Evolutionary conservation across 2,113 vertebrate genomes (phyloP).

Genomic region (Ginglymostoma cirratum): DNA sequence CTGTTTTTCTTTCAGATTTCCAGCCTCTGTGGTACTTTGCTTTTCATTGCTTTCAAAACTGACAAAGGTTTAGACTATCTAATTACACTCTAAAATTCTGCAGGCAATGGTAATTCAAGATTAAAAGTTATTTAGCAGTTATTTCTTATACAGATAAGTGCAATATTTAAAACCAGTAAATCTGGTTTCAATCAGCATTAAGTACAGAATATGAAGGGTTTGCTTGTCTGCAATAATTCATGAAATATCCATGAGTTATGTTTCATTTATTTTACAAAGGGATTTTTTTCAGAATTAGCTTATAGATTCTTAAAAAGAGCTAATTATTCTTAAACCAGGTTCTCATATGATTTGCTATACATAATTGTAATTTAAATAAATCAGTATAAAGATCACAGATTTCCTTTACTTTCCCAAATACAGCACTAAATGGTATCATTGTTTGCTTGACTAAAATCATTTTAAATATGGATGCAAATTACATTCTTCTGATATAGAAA

Average conservation of each 20-base stretch:
- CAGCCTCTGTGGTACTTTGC: background rate
- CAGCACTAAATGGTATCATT: background rate
- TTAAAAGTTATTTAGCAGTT: background rate
- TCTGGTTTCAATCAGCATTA: constrained; percentile 19
- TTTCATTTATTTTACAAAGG: constrained; percentile 24
- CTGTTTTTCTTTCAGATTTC: background rate
- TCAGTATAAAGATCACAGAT: background rate
- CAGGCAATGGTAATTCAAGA: background rate
- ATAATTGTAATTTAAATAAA: background rate
- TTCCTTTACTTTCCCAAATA: constrained; percentile 1
- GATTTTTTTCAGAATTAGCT: background rate
- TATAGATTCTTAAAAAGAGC: background rate
- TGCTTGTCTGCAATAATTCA: background rate
- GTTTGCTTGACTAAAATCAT: background rate
- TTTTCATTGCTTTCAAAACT: background rate
- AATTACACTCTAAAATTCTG: background rate
- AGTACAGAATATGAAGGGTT: background rate
- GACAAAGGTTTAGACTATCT: background rate
- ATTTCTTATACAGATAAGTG: background rate
- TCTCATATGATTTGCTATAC: background rate
- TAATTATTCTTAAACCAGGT: background rate
- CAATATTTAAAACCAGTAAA: constrained; percentile 2
- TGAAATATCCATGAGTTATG: background rate
- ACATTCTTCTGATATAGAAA: background rate
- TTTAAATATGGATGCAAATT: background rate